phyloP scores from a whole-genome alignment of 2,113 vertebrate species.

The Poeciliopsis prolifica region DNA sequence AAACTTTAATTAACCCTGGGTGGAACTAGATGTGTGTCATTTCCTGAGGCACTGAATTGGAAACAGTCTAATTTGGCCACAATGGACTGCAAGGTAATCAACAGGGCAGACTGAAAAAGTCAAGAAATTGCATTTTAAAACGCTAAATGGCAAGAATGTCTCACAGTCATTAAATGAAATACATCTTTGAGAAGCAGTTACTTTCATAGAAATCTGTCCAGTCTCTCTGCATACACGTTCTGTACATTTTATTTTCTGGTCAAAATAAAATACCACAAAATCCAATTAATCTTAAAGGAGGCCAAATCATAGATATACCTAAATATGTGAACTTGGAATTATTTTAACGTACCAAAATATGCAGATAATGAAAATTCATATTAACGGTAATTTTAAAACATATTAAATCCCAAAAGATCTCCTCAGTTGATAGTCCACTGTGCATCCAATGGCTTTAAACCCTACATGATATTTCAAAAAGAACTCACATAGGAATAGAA shows the following conservation, averaged over 20 bases:
- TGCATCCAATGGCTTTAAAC: slow-evolving; percentile 98
- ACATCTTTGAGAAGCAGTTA: neutral
- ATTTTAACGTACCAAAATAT: neutral
- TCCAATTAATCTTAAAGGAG: slow-evolving; percentile 6
- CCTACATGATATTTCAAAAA: slow-evolving; percentile 93
- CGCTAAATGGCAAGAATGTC: neutral
- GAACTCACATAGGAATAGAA: slow-evolving; percentile 99
- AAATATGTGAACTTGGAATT: neutral
- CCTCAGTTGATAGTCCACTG: slow-evolving; percentile 76
- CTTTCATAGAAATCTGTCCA: neutral
- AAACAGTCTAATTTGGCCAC: neutral
- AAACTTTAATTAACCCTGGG: slow-evolving; percentile 1
- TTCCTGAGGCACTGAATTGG: slow-evolving; percentile 1
- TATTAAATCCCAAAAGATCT: neutral
- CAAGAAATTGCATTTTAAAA: slow-evolving; percentile 7
- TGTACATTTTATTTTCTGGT: slow-evolving; percentile 4
- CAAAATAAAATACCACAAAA: slow-evolving; percentile 8
- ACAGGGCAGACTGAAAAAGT: neutral
- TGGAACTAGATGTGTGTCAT: neutral
- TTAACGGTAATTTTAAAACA: neutral
- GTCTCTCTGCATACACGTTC: neutral
- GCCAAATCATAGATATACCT: neutral
- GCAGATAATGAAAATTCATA: neutral
- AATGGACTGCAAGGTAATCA: neutral
- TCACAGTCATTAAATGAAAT: slow-evolving; percentile 14